Base-by-base conservation (phyloP, 2,797 vertebrate species). In the Corythornis leucogaster region DNA sequence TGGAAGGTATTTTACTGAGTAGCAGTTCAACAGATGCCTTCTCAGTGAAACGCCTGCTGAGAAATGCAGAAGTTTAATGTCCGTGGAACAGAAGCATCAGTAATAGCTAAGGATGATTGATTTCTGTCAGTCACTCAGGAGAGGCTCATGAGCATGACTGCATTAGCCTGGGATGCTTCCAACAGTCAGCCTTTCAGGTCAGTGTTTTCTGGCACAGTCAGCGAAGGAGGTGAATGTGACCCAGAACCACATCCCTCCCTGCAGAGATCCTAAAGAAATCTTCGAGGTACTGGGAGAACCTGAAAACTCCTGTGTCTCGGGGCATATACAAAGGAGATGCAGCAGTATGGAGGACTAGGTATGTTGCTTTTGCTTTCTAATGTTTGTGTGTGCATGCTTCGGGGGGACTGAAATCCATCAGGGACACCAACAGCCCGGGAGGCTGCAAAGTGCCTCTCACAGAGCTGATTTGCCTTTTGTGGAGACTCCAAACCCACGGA, bases 151-250 rank as follows among this genome's bases (percentile, higher is more conserved):
- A 43, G 18, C 19, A 14, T 53, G 48, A 15, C 40, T 57, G 15
- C 2, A 1, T 59, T 74, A 61, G 6, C 31, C 15, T 7, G 15
- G 18, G 7, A 6, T 48, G 12, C 6, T 45, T 85, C 68, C 64
- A 69, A 19, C 10, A 73, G 58, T 28, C 51, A 69, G 35, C 55
- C 22, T 15, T 84, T 57, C 31, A 33, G 8, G 30, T 25, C 45
- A 62, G 3, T 57, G 10, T 61, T 81, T 86, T 66, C 53, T 75
- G 38, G 25, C 78, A n/a, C 3, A 61, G 33, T 21, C 26, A 45
- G 15, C 16, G 67, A 3, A 1, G 1, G 45, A 85, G 53, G 12
- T 77, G 57, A 79, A n/a, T 0, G 0, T 55, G 16, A 70, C 35
- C n/a, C n/a, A 62, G 48, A 55, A 5, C 14, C 61, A 88, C 12